Evolutionary conservation across 2,797 vertebrate species (phyloP).

Genomic region (Notolepis coatsorum): DNA sequence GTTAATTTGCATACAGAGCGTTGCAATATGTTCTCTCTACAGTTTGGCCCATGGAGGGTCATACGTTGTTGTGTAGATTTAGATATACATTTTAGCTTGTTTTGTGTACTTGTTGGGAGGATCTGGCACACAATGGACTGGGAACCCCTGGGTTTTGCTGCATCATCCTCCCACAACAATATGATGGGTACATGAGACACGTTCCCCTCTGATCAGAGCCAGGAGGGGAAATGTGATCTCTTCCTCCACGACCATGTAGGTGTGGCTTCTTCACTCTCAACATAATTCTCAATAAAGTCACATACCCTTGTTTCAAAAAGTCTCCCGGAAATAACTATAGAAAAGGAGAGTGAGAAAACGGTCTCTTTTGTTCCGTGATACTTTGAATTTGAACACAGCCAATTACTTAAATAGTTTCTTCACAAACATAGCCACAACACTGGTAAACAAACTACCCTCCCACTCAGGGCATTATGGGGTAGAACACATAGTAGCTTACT

Average conservation of each 20-base stretch:
- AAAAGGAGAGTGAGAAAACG: slow-evolving; percentile 18
- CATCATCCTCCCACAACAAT: background rate
- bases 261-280: slow-evolving; percentile 27
- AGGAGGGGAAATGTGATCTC: background rate
- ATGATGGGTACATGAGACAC: slow-evolving; percentile 8
- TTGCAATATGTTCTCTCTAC: background rate
- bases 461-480: no score
- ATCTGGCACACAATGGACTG: background rate
- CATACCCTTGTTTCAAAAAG: slow-evolving; percentile 9
- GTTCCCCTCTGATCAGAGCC: background rate
- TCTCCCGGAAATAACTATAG: slow-evolving; percentile 4
- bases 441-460: no score
- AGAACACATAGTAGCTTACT: no score
- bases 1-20: slow-evolving; percentile 41
- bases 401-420: no score
- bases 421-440: no score
- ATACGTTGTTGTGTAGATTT: background rate
- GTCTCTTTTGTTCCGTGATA: no score
- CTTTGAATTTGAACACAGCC: no score
- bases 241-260: background rate
- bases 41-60: slow-evolving; percentile 7
- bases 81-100: slow-evolving; percentile 9
- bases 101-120: background rate
- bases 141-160: background rate
- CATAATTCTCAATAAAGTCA: slow-evolving; percentile 6